Conservation (phyloP, 2,113 vertebrate genomes). For the Bolborhynchus lineola region DNA sequence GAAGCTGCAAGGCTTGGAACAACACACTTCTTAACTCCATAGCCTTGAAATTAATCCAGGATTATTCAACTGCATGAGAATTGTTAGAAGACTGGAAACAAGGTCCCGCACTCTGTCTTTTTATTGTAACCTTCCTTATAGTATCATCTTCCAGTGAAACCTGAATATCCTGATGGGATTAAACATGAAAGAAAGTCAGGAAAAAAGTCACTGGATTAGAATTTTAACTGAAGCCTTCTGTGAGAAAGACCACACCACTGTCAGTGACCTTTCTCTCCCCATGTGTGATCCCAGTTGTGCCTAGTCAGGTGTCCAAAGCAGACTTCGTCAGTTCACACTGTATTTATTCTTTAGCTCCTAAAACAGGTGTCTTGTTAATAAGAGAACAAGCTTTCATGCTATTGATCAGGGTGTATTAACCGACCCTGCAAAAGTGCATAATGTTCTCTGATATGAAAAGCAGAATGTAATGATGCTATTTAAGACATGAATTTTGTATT, state of each 20-base stretch:
- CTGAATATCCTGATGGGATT: slow-evolving; percentile 69
- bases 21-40: slow-evolving; percentile 39
- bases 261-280: slow-evolving; percentile 44
- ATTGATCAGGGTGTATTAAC: not conserved
- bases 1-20: not conserved
- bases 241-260: slow-evolving; percentile 62
- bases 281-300: slow-evolving; percentile 23
- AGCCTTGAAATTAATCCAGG: slow-evolving; percentile 66
- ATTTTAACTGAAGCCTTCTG: slow-evolving; percentile 57
- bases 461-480: not conserved
- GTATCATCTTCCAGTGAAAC: slow-evolving; percentile 76
- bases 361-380: slow-evolving; percentile 65
- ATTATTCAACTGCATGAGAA: slow-evolving; percentile 66
- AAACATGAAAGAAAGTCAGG: slow-evolving; percentile 69
- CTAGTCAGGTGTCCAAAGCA: slow-evolving; percentile 53
- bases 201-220: slow-evolving; percentile 33
- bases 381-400: slow-evolving; percentile 19
- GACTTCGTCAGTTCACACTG: slow-evolving; percentile 19
- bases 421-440: not conserved
- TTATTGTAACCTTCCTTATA: slow-evolving; percentile 55
- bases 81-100: slow-evolving; percentile 54
- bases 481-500: not conserved
- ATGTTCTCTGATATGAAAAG: not conserved
- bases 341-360: slow-evolving; percentile 54
- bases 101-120: slow-evolving; percentile 27